These are phyloP conservation scores for Python bivittatus DNA, from an alignment of 2,113 vertebrate species.

Conservation along the genomic window DNA sequence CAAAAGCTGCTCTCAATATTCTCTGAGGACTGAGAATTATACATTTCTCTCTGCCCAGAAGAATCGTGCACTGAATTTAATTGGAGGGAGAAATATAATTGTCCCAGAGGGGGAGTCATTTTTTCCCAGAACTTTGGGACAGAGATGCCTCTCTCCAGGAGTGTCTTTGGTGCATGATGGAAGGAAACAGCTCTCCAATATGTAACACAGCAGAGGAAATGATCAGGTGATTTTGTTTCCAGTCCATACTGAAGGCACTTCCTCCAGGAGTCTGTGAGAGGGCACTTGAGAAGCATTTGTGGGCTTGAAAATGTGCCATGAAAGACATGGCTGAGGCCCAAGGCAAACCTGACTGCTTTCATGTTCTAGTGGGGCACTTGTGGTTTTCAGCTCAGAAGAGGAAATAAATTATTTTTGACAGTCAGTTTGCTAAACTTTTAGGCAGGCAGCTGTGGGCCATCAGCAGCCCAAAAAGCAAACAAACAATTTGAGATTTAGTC, in stretches of 20 bases:
- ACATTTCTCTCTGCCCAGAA: not conserved
- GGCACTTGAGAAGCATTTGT: conserved; percentile 34
- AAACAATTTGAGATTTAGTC: conserved; percentile 26
- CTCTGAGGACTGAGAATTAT: not conserved
- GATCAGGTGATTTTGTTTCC: conserved; percentile 47
- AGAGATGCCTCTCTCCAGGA: conserved; percentile 19
- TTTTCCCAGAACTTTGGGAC: not conserved
- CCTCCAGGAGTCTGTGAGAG: conserved; percentile 41
- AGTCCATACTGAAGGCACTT: conserved; percentile 33
- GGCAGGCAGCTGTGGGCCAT: not conserved
- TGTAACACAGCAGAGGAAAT: conserved; percentile 37
- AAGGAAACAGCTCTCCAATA: conserved; percentile 52
- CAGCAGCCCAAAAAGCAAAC: conserved; percentile 34
- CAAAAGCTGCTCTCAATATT: not conserved
- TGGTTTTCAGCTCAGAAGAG: conserved; percentile 55
- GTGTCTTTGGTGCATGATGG: not conserved
- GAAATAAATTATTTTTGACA: conserved; percentile 40
- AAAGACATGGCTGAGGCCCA: conserved; percentile 31
- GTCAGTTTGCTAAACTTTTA: conserved; percentile 45
- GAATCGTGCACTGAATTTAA: not conserved
- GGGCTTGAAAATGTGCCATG: conserved; percentile 41
- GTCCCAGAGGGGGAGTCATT: not conserved
- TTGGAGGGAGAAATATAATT: not conserved
- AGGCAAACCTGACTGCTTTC: conserved; percentile 62
- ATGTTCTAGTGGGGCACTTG: conserved; percentile 49